Percentiles rank a stretch among this genome's conserved stretches.
phyloP scores from a whole-genome alignment of 2,888 invertebrate genomes.

The Aethes cnicana region DNA sequence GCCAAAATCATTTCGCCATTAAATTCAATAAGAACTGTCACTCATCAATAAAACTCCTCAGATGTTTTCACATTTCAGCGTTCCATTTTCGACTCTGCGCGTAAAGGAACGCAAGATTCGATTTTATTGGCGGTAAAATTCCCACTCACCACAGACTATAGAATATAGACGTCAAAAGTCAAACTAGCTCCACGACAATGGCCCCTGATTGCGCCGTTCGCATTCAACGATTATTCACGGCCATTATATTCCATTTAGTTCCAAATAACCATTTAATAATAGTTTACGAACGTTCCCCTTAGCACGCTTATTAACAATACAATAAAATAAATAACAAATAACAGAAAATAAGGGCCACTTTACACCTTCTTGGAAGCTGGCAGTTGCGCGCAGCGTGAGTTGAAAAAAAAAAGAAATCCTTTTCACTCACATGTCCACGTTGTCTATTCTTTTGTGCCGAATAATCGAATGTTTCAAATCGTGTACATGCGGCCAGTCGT shows the following conservation, averaged over 20 bases:
- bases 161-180: constrained; percentile 74
- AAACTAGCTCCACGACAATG: constrained; percentile 63
- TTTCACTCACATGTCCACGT: constrained; percentile 49
- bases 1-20: constrained; percentile 59
- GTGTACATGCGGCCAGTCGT: constrained; percentile 32
- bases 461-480: constrained; percentile 45
- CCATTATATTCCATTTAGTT: constrained; percentile 82
- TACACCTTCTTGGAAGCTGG: constrained; percentile 80
- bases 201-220: constrained; percentile 66
- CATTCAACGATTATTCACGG: constrained; percentile 76
- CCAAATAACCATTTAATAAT: constrained; percentile 81
- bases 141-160: constrained; percentile 47
- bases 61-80: constrained; percentile 18
- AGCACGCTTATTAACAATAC: constrained; percentile 81
- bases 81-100: constrained; percentile 36
- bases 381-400: constrained; percentile 59
- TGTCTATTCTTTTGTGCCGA: constrained; percentile 54
- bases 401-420: constrained; percentile 58
- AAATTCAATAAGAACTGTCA: constrained; percentile 46
- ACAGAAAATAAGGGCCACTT: constrained; percentile 75
- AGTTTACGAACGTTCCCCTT: constrained; percentile 70
- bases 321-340: constrained; percentile 80
- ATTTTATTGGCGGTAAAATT: constrained; percentile 39
- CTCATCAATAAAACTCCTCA: constrained; percentile 33
- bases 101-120: constrained; percentile 10